These are phyloP conservation scores for Leptinotarsa juncta DNA, from an alignment of 2,888 invertebrate species.

Conservation along the genomic window DNA sequence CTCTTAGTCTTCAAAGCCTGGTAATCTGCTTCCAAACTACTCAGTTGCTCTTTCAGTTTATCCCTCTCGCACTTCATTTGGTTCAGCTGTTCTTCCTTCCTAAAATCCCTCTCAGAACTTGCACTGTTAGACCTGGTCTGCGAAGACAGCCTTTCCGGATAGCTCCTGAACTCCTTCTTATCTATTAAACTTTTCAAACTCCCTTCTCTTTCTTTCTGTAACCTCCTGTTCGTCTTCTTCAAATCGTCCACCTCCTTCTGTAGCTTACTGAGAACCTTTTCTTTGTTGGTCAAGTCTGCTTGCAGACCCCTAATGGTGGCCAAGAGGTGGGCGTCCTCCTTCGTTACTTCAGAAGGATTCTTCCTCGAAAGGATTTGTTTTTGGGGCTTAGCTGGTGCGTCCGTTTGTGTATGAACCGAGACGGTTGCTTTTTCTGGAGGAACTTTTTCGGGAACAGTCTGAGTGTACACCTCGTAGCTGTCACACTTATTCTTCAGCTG, in stretches of 20 bases:
- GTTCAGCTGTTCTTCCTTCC: constrained; percentile 68
- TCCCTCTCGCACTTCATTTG: constrained; percentile 70
- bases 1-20: constrained; percentile 81
- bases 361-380: constrained; percentile 35
- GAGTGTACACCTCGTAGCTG: constrained; percentile 65
- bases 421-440: constrained; percentile 59
- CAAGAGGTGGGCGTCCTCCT: constrained; percentile 81
- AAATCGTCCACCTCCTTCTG: constrained; percentile 82
- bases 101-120: constrained; percentile 64
- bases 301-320: constrained; percentile 85
- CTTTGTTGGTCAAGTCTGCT: constrained; percentile 78
- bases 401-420: constrained; percentile 57
- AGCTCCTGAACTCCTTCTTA: constrained; percentile 58
- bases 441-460: constrained; percentile 57
- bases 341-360: constrained; percentile 65
- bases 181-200: constrained; percentile 64
- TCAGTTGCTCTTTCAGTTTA: constrained; percentile 72
- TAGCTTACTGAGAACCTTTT: constrained; percentile 74
- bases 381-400: constrained; percentile 39
- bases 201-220: constrained; percentile 82
- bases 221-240: constrained; percentile 78
- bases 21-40: constrained; percentile 76
- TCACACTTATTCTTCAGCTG: constrained; percentile 63
- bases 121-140: constrained; percentile 56
- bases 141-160: constrained; percentile 60